Conservation (phyloP, 2,888 invertebrate species). For the Chironomus riparius region DNA sequence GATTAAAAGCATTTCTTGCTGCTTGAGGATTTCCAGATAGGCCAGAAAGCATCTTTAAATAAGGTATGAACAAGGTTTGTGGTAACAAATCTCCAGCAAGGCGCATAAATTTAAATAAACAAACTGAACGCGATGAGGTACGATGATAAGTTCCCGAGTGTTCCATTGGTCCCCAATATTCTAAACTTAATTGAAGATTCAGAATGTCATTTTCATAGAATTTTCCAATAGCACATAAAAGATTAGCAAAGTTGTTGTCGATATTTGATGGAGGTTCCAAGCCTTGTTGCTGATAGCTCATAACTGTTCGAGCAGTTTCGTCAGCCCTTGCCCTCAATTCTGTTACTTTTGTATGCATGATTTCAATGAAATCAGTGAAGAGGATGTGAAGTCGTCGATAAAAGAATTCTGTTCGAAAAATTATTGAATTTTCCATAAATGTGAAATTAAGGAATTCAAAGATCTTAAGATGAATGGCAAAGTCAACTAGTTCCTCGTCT, state of each 20-base stretch:
- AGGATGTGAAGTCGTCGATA: constrained; percentile 72
- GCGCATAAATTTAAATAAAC: constrained; percentile 83
- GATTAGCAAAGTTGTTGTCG: constrained; percentile 71
- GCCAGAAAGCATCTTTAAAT: constrained; percentile 76
- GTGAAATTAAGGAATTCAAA: constrained; percentile 70
- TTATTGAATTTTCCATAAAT: constrained; percentile 57
- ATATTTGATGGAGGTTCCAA: constrained; percentile 63
- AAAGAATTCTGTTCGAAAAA: constrained; percentile 72
- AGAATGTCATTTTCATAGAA: constrained; percentile 69
- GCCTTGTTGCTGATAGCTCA: constrained; percentile 66
- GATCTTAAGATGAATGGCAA: constrained; percentile 66
- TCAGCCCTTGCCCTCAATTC: constrained; percentile 77
- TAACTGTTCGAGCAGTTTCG: constrained; percentile 73
- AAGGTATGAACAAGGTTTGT: constrained; percentile 74
- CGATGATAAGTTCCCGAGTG: constrained; percentile 33
- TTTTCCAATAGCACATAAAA: constrained; percentile 67
- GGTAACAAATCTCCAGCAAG: constrained; percentile 79
- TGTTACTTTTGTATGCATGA: constrained; percentile 74
- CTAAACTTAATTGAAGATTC: constrained; percentile 58
- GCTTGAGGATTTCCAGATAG: constrained; percentile 67
- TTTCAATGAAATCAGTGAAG: constrained; percentile 83
- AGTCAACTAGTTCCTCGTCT: constrained; percentile 71
- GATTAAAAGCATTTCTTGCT: constrained; percentile 68
- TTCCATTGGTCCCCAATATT: constrained; percentile 61
- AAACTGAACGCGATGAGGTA: constrained; percentile 57